phyloP scores from a whole-genome alignment of 2,113 vertebrate genomes.

The Columba livia region DNA sequence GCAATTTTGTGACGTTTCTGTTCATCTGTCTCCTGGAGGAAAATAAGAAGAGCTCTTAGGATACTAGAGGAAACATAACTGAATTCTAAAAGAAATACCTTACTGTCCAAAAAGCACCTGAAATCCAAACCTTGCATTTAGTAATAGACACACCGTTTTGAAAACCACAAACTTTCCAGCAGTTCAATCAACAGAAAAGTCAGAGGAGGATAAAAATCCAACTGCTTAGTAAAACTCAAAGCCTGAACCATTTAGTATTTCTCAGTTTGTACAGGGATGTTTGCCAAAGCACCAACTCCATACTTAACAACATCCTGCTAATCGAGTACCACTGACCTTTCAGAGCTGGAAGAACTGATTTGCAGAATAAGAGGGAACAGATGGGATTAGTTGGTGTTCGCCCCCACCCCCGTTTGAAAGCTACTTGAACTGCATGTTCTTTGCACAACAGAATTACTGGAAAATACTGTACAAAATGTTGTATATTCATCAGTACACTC shows the following conservation, averaged over 20 bases:
- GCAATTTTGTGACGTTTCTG: constrained; percentile 96
- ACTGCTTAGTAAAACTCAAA: background rate
- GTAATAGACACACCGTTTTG: background rate
- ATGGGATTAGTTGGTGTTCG: constrained; percentile 2
- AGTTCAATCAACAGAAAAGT: background rate
- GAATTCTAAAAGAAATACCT: background rate
- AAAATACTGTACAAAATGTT: background rate
- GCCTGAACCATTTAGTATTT: background rate
- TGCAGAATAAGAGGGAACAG: constrained; percentile 30
- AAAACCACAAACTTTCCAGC: background rate
- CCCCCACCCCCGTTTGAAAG: background rate
- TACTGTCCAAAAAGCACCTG: background rate
- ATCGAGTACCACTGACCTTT: background rate
- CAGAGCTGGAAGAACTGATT: constrained; percentile 20
- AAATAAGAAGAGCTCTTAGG: background rate
- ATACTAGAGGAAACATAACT: background rate
- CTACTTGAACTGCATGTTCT: background rate
- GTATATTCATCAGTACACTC: background rate
- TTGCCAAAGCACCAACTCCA: constrained; percentile 9
- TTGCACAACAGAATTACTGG: background rate
- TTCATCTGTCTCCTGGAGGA: constrained; percentile 89
- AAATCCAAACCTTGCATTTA: background rate
- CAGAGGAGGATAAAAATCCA: background rate
- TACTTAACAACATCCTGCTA: background rate
- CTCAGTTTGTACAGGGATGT: background rate